A percentile compares a stretch with the other conserved stretches of the same genome.
phyloP scores from a whole-genome alignment of 2,113 vertebrate species.

The Sprattus sprattus region DNA sequence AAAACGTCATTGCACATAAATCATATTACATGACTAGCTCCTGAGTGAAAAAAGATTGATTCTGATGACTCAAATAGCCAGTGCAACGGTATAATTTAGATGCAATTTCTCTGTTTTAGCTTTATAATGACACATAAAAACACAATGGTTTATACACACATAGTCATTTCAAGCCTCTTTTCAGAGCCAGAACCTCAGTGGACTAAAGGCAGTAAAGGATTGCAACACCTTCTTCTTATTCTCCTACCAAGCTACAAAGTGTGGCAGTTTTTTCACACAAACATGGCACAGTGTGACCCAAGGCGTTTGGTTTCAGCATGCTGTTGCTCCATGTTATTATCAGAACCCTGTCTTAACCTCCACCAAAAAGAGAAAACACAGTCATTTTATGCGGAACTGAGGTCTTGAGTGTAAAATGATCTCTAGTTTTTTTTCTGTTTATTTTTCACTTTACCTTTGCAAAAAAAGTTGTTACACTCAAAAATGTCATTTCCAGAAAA shows the following conservation, averaged over 20 bases:
- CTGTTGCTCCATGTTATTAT: background rate
- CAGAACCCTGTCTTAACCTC: background rate
- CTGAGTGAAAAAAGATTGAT: background rate
- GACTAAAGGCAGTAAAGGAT: background rate
- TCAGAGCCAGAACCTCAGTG: too few relatives aligned
- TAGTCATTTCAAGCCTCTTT: background rate
- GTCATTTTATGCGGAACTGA: background rate
- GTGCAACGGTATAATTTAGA: background rate
- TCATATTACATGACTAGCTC: background rate
- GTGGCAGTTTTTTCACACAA: background rate
- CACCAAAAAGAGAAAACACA: background rate
- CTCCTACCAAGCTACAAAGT: background rate
- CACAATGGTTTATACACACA: background rate
- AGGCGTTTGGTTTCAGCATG: background rate
- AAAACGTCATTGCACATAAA: background rate
- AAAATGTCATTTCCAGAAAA: conserved; percentile 22
- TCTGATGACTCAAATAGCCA: background rate
- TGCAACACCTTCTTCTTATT: background rate
- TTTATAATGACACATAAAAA: background rate
- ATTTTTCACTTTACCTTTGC: background rate
- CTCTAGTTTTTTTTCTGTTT: background rate
- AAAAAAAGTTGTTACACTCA: conserved; percentile 7
- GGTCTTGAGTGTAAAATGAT: background rate
- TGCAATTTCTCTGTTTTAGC: background rate
- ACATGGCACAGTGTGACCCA: background rate